phyloP scores from a whole-genome alignment of 2,113 vertebrate genomes.

The Chinchilla lanigera region DNA sequence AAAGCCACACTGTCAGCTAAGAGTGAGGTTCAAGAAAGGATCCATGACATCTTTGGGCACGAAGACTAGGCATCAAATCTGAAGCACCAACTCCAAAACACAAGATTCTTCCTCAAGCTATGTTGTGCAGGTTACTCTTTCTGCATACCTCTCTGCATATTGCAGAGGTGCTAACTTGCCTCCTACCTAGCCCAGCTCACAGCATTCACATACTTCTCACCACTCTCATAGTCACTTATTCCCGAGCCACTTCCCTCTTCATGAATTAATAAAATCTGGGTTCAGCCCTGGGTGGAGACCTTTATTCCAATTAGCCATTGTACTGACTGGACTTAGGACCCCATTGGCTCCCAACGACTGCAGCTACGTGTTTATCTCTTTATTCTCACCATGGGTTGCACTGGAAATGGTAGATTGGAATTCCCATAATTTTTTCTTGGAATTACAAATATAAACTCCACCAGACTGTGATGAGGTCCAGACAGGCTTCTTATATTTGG shows the following conservation, averaged over 20 bases:
- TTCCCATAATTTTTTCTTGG: too few species aligned
- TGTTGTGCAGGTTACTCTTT: not conserved
- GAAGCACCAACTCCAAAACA: not conserved
- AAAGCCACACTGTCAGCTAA: not conserved
- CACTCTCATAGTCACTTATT: not conserved
- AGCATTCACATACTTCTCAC: not conserved
- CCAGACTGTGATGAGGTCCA: too few species aligned
- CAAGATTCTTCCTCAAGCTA: not conserved
- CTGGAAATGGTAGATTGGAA: too few species aligned
- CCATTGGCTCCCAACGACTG: not conserved
- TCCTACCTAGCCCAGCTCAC: not conserved
- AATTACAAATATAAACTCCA: too few species aligned
- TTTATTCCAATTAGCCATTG: not conserved
- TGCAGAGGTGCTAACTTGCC: not conserved
- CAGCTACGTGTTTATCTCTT: not conserved
- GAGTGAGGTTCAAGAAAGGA: not conserved
- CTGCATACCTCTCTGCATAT: not conserved
- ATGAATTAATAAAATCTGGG: not conserved
- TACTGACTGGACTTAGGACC: not conserved
- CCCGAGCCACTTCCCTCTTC: not conserved
- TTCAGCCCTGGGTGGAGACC: not conserved
- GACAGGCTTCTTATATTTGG: too few species aligned
- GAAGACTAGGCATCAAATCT: not conserved
- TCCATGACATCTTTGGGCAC: not conserved
- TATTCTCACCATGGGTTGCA: too few species aligned